A percentile compares a stretch with the other conserved stretches of the same genome.
phyloP scores from a whole-genome alignment of 2,797 vertebrate genomes.

The Rhynchotus rufescens region DNA sequence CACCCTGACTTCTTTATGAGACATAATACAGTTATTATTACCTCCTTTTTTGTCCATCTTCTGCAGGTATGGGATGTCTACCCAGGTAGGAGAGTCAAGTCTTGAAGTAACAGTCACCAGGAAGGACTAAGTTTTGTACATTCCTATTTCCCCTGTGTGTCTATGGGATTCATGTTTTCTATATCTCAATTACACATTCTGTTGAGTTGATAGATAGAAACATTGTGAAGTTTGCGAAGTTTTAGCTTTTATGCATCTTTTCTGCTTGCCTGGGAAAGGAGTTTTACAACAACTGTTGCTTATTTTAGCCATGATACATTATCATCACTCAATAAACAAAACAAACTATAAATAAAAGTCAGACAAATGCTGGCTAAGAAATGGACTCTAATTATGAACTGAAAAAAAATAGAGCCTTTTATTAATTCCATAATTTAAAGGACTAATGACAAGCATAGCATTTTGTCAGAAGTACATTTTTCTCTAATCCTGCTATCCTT shows the following conservation, averaged over 20 bases:
- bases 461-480: background rate
- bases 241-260: background rate
- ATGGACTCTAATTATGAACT: background rate
- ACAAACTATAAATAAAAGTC: background rate
- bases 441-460: background rate
- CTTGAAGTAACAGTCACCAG: background rate
- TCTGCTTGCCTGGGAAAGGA: background rate
- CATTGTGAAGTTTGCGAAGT: background rate
- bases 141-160: background rate
- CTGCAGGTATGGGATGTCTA: constrained; percentile 3
- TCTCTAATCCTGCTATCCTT: background rate
- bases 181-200: background rate
- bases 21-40: background rate
- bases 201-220: background rate
- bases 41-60: background rate
- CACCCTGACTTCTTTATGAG: background rate
- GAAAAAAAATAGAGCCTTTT: background rate
- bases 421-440: background rate
- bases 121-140: background rate
- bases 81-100: background rate
- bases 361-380: background rate
- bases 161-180: background rate
- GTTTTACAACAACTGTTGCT: background rate
- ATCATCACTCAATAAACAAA: background rate
- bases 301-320: background rate